Conservation (phyloP, 2,888 invertebrate genomes). For the Ditylenchus weischeri region DNA sequence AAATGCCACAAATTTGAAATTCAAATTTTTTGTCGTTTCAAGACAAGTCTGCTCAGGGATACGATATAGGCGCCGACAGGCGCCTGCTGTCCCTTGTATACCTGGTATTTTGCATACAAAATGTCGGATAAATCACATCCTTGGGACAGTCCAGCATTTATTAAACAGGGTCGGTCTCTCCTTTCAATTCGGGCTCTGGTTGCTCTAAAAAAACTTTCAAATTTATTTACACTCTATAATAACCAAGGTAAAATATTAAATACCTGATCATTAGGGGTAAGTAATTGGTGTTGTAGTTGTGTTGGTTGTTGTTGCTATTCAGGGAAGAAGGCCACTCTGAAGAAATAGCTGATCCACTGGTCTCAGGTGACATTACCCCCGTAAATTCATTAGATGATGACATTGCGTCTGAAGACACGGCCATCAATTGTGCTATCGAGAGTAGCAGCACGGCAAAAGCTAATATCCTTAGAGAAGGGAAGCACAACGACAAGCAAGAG, state of each 20-base stretch:
- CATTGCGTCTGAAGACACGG: background rate
- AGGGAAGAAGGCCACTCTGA: too few relatives aligned
- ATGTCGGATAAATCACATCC: constrained; percentile 53
- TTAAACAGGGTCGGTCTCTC: constrained; percentile 44
- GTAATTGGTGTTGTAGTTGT: background rate
- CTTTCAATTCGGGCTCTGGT: constrained; percentile 32
- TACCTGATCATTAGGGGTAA: constrained; percentile 1
- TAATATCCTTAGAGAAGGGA: constrained; percentile 6
- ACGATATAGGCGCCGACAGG: too few relatives aligned
- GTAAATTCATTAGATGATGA: too few relatives aligned
- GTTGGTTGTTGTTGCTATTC: too few relatives aligned
- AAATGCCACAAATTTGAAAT: too few relatives aligned
- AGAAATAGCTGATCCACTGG: too few relatives aligned
- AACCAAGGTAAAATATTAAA: background rate
- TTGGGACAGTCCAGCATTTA: constrained; percentile 53
- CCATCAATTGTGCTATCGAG: constrained; percentile 1
- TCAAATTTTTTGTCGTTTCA: too few relatives aligned
- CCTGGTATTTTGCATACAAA: constrained; percentile 44
- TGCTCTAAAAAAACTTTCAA: background rate
- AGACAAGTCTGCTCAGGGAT: too few relatives aligned
- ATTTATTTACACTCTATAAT: background rate
- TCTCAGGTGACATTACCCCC: too few relatives aligned
- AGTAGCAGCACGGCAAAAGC: too few relatives aligned
- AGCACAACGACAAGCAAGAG: constrained; percentile 1
- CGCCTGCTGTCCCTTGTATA: too few relatives aligned